phyloP scores from a whole-genome alignment of 2,888 invertebrate genomes.

The Synergus umbraculus region DNA sequence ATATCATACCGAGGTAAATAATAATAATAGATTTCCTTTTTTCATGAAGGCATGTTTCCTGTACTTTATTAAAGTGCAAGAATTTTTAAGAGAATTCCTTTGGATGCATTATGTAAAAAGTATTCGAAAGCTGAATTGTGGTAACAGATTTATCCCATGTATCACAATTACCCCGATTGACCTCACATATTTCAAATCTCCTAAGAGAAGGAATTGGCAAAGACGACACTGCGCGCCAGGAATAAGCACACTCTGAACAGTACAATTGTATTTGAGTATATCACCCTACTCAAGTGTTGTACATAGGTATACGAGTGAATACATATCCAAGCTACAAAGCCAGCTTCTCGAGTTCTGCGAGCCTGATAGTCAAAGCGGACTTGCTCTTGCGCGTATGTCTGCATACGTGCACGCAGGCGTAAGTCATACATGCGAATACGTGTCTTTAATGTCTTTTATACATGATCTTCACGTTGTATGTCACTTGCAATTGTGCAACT shows the following conservation, averaged over 20 bases:
- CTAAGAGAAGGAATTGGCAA: neutral
- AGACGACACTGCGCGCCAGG: neutral
- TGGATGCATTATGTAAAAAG: neutral
- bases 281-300: slow-evolving; percentile 7
- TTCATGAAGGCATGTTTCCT: neutral
- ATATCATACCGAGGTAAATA: neutral
- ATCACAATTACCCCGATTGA: slow-evolving; percentile 23
- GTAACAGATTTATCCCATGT: slow-evolving; percentile 13
- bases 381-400: slow-evolving; percentile 56
- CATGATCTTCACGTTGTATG: neutral
- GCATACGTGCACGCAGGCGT: slow-evolving; percentile 57
- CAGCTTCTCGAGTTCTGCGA: slow-evolving; percentile 51
- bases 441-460: neutral
- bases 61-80: neutral
- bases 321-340: slow-evolving; percentile 31
- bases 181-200: slow-evolving; percentile 6
- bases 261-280: slow-evolving; percentile 9
- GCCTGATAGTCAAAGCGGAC: slow-evolving; percentile 52
- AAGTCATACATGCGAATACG: slow-evolving; percentile 45
- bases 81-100: neutral
- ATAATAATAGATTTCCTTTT: neutral
- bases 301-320: slow-evolving; percentile 4
- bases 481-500: neutral
- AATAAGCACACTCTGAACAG: slow-evolving; percentile 14
- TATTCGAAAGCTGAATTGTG: neutral